These are phyloP conservation scores for Meloidogyne chitwoodi DNA, from an alignment of 1,140 invertebrate species.

Conservation along the genomic window DNA sequence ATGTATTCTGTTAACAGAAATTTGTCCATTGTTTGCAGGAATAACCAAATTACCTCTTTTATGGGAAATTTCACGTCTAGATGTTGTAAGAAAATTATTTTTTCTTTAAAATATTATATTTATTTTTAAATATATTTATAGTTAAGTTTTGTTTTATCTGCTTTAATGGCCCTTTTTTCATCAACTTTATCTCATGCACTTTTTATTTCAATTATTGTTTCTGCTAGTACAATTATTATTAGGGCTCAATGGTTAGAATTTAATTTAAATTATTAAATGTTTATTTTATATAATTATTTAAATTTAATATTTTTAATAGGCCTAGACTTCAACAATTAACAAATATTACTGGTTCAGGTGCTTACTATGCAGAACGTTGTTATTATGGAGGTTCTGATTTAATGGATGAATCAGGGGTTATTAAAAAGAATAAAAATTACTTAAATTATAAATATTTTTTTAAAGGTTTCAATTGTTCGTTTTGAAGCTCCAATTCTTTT, in stretches of 20 bases:
- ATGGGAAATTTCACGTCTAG: conserved; percentile 35
- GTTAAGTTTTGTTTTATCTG: conserved; percentile 36
- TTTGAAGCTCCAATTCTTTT: conserved; percentile 43
- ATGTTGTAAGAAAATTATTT: conserved; percentile 29
- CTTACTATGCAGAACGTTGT: conserved; percentile 42
- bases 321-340: conserved; percentile 42
- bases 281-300: too few relatives aligned
- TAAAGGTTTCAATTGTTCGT: conserved; percentile 31
- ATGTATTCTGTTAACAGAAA: conserved; percentile 25
- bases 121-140: conserved; percentile 10
- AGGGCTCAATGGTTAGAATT: conserved; percentile 40
- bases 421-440: not conserved
- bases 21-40: conserved; percentile 24
- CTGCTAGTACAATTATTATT: conserved; percentile 31
- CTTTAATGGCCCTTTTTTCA: conserved; percentile 24
- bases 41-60: conserved; percentile 20
- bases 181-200: conserved; percentile 28
- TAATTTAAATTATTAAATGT: too few relatives aligned
- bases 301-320: conserved; percentile 20
- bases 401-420: conserved; percentile 39
- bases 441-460: not conserved
- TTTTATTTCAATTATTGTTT: conserved; percentile 33
- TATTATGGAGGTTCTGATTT: conserved; percentile 37
- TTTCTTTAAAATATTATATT: not conserved
- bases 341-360: conserved; percentile 48